Percentiles rank a stretch among this genome's conserved stretches.
Evolutionary conservation across 2,888 invertebrate species (phyloP).

Genomic region (Operophtera brumata): DNA sequence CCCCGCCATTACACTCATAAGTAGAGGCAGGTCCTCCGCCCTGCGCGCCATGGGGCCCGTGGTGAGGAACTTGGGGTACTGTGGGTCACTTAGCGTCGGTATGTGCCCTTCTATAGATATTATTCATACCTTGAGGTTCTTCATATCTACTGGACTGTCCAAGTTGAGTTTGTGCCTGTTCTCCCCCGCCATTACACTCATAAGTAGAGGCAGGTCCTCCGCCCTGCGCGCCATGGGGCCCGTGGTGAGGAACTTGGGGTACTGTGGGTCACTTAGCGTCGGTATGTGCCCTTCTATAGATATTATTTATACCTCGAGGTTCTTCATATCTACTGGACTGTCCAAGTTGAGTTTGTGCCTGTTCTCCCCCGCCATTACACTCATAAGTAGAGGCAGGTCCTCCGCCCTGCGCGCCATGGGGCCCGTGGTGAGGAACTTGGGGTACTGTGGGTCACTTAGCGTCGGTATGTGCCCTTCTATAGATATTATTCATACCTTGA

Average conservation of each 20-base stretch:
- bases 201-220: constrained; percentile 85
- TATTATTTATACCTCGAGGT: constrained; percentile 72
- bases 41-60: constrained; percentile 90
- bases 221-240: constrained; percentile 91
- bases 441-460: constrained; percentile 68
- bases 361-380: constrained; percentile 80
- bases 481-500: constrained; percentile 76
- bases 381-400: constrained; percentile 85
- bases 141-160: constrained; percentile 72
- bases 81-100: constrained; percentile 74
- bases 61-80: constrained; percentile 75
- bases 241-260: constrained; percentile 75
- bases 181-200: constrained; percentile 82
- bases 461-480: constrained; percentile 83
- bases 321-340: constrained; percentile 69
- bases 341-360: constrained; percentile 67
- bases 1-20: constrained; percentile 83
- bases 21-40: constrained; percentile 86
- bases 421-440: constrained; percentile 80
- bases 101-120: constrained; percentile 82
- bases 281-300: constrained; percentile 83
- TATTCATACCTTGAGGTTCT: constrained; percentile 68
- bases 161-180: constrained; percentile 65
- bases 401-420: constrained; percentile 90
- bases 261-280: constrained; percentile 66